Evolutionary conservation across 2,113 vertebrate genomes (phyloP), one percentile per base, ranked within the genome.

Genomic region (Corythornis vintsioides): DNA sequence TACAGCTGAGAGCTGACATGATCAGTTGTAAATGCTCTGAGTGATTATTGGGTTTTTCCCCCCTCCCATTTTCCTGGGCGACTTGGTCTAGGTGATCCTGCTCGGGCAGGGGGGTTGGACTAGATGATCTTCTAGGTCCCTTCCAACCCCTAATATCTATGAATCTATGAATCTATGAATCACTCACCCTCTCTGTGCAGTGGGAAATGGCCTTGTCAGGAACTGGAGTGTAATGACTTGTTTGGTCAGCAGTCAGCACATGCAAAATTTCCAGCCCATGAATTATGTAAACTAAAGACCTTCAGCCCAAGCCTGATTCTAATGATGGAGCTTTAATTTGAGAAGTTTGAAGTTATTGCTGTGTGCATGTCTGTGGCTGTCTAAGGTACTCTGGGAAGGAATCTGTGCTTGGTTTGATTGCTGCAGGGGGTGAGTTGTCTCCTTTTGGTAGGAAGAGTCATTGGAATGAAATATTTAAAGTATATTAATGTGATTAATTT

Each of bases 201-300:
- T 21, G 73, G 86, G 18, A 47, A 52, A 7, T 85, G 84, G 82
- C 79, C 64, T 85, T 77, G 72, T 53, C 67, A 89, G 78, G 48
- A 28, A 88, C 75, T 69, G 75, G 60, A 80, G 59, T 71, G 71
- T 47, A 11, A 59, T 47, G 70, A 52, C 56, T 93, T 85, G 65
- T 93, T 82, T 94, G 86, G 72, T 89, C 86, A 94, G 89, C 84
- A 79, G 70, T 90, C 86, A 91, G 83, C 74, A 70, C 63, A 73
- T 50, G 56, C 73, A 61, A 78, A 69, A 64, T 26, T 80, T 76
- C 73, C 88, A 90, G 52, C 25, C 81, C 56, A 77, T 94, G 82
- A 94, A 91, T 95, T 93, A 88, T 94, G 74, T 61, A 95, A 90
- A 56, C 38, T 31, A 43, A 93, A 87, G 86, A 86, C 78, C 87